Conservation (phyloP, 2,797 vertebrate species). For the Peromyscus eremicus region DNA sequence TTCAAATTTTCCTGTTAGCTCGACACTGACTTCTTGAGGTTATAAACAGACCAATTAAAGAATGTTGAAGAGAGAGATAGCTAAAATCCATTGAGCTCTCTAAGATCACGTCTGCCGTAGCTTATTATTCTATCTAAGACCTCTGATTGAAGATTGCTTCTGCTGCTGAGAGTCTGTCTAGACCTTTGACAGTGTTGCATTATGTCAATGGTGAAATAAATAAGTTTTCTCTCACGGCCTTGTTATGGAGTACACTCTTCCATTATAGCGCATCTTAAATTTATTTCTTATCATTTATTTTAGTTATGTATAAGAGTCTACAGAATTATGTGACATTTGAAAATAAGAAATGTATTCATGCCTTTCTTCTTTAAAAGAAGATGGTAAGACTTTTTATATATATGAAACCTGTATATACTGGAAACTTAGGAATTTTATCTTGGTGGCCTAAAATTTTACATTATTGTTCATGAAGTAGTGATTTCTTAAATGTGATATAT, state of each 20-base stretch:
- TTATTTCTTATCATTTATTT: neutral
- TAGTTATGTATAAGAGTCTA: neutral
- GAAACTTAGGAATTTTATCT: conserved; percentile 15
- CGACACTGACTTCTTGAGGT: neutral
- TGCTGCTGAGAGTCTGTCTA: neutral
- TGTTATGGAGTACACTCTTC: conserved; percentile 27
- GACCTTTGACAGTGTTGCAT: neutral
- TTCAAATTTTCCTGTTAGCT: neutral
- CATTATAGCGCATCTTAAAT: neutral
- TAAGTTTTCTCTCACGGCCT: neutral
- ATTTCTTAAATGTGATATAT: neutral
- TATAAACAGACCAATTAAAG: conserved; percentile 9
- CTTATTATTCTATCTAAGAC: neutral
- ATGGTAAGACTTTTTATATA: neutral
- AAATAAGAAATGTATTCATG: neutral
- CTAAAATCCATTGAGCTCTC: neutral
- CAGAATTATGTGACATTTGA: neutral
- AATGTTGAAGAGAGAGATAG: neutral
- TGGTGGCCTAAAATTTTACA: neutral
- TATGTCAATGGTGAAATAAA: neutral
- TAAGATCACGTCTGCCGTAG: neutral
- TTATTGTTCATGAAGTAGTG: neutral
- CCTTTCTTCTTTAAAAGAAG: conserved; percentile 16
- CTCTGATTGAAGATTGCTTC: conserved; percentile 6
- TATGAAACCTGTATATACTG: neutral